These are phyloP conservation scores for Drosophila nigromelanica DNA, from an alignment of 1,140 invertebrate species.

Conservation along the genomic window DNA sequence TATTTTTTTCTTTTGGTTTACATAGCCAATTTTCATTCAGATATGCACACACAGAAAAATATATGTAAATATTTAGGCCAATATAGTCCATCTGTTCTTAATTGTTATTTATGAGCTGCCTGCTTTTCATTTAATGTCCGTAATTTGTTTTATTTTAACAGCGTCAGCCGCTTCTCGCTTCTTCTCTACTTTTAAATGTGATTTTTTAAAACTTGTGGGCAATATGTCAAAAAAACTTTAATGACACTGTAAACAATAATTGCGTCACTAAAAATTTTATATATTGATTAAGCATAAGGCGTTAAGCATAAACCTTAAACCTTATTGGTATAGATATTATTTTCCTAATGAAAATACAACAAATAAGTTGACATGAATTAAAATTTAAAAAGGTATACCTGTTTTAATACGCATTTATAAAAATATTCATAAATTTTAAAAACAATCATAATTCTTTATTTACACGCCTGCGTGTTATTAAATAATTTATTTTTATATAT, in stretches of 20 bases:
- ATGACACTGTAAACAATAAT: not conserved
- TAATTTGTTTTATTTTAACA: constrained; percentile 21
- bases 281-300: too few relatives aligned
- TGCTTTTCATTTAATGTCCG: constrained; percentile 20
- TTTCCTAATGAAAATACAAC: too few relatives aligned
- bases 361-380: too few relatives aligned
- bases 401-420: too few relatives aligned
- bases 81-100: constrained; percentile 26
- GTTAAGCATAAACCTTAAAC: too few relatives aligned
- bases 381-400: too few relatives aligned
- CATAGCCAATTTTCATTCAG: not conserved
- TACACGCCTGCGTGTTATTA: too few relatives aligned
- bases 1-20: not conserved
- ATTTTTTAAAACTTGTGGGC: constrained; percentile 27
- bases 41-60: not conserved
- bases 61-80: constrained; percentile 3
- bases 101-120: constrained; percentile 20
- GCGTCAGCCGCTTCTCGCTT: not conserved
- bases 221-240: constrained; percentile 45
- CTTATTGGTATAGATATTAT: too few relatives aligned
- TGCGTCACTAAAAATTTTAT: too few relatives aligned
- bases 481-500: too few relatives aligned
- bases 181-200: constrained; percentile 22
- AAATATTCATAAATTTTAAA: too few relatives aligned
- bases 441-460: too few relatives aligned